Evolutionary conservation across 2,113 vertebrate species (phyloP).

Genomic region (Perca fluviatilis): DNA sequence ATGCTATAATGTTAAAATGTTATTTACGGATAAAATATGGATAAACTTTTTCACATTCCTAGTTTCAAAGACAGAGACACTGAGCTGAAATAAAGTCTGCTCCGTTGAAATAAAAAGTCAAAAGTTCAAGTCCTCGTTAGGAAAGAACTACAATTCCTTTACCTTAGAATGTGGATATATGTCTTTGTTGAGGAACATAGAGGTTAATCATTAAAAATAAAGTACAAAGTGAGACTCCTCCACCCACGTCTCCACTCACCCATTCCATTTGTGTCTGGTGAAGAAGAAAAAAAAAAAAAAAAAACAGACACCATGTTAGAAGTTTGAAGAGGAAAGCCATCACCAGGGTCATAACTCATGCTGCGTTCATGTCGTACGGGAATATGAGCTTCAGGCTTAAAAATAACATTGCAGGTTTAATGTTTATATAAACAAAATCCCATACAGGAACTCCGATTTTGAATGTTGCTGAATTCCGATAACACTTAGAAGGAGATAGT

Average conservation of each 20-base stretch:
- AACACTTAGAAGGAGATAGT: neutral
- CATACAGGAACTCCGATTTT: neutral
- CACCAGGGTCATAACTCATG: constrained; percentile 41
- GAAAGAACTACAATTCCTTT: constrained; percentile 12
- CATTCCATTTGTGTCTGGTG: neutral
- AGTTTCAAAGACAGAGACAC: neutral
- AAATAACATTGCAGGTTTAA: neutral
- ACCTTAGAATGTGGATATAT: neutral
- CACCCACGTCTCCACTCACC: no score
- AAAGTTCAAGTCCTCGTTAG: neutral
- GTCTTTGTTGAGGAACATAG: neutral
- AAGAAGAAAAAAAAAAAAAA: neutral
- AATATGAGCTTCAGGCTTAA: neutral
- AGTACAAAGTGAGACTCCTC: neutral
- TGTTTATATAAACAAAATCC: neutral
- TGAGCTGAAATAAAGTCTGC: neutral
- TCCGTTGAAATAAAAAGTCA: neutral
- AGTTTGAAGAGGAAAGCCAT: constrained; percentile 43
- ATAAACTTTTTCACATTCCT: neutral
- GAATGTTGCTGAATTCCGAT: neutral
- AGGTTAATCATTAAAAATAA: neutral
- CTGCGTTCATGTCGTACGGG: constrained; percentile 1
- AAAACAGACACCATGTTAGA: neutral
- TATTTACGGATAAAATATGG: neutral
- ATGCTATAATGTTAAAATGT: neutral